phyloP scores from a whole-genome alignment of 1,140 invertebrate genomes.

The Drosophila ogumai region DNA sequence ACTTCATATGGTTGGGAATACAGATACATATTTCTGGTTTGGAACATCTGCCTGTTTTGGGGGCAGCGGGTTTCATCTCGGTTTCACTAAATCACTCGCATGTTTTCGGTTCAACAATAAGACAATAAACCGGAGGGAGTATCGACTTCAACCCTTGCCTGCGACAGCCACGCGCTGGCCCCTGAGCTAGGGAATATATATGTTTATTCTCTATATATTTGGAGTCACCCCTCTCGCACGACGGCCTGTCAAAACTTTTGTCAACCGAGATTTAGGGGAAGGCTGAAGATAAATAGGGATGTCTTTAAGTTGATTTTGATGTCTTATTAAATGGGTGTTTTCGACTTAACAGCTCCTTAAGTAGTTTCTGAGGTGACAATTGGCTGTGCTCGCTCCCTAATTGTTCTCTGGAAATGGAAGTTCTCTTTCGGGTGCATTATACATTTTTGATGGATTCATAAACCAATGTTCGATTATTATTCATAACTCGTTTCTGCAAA shows the following conservation, averaged over 20 bases:
- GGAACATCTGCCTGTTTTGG: conserved; percentile 70
- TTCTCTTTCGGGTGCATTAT: conserved; percentile 9
- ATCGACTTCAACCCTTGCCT: conserved; percentile 69
- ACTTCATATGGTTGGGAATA: conserved; percentile 40
- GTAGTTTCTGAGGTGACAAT: conserved; percentile 71
- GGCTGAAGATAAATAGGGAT: neutral
- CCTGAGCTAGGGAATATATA: conserved; percentile 28
- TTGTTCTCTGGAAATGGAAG: conserved; percentile 3
- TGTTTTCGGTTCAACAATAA: conserved; percentile 49
- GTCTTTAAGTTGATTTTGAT: conserved; percentile 74
- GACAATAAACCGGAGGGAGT: conserved; percentile 52
- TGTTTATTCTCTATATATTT: conserved; percentile 4
- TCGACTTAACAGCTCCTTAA: conserved; percentile 75
- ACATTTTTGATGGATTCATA: conserved; percentile 36
- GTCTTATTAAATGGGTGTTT: conserved; percentile 75
- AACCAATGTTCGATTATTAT: conserved; percentile 65
- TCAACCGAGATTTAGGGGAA: conserved; percentile 58
- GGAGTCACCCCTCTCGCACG: conserved; percentile 28
- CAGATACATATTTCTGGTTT: conserved; percentile 14
- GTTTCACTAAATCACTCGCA: conserved; percentile 71
- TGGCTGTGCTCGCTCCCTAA: conserved; percentile 14
- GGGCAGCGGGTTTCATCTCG: conserved; percentile 54
- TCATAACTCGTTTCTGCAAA: conserved; percentile 68
- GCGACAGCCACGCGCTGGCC: conserved; percentile 70
- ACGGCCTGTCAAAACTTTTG: conserved; percentile 76